Percentiles rank a stretch among this genome's conserved stretches.
These are phyloP conservation scores for Empis stercorea DNA, from an alignment of 2,888 invertebrate species.

Conservation along the genomic window DNA sequence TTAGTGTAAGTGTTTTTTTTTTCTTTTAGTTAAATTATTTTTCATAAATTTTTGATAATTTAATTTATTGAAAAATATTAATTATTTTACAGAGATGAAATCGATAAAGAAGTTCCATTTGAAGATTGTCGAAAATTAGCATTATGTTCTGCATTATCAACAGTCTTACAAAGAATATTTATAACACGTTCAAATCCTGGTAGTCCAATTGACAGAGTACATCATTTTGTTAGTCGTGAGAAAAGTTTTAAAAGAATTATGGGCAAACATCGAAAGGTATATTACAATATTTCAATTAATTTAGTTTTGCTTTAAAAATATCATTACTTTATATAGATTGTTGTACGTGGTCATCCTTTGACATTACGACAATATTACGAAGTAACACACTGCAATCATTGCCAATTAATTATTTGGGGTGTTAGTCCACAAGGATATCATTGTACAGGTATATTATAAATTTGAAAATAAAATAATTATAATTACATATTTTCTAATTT, in stretches of 20 bases:
- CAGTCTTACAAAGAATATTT: constrained; percentile 66
- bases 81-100: constrained; percentile 41
- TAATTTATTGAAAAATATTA: too few species aligned
- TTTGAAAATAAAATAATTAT: too few species aligned
- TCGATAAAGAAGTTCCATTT: constrained; percentile 47
- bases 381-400: constrained; percentile 81
- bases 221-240: constrained; percentile 75
- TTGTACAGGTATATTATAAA: constrained; percentile 73
- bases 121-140: constrained; percentile 55
- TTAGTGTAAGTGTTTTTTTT: constrained; percentile 42
- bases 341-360: constrained; percentile 80
- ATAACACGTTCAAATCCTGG: constrained; percentile 47
- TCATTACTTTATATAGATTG: constrained; percentile 39
- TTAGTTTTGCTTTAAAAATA: neutral
- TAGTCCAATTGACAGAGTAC: constrained; percentile 56
- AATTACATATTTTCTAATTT: too few species aligned
- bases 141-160: constrained; percentile 55
- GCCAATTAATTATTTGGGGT: constrained; percentile 84
- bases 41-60: constrained; percentile 1
- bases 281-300: neutral
- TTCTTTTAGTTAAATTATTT: neutral
- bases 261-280: constrained; percentile 52
- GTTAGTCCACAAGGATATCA: constrained; percentile 95
- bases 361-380: constrained; percentile 77
- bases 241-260: constrained; percentile 59